These are phyloP conservation scores for Menura novaehollandiae DNA, from an alignment of 2,113 vertebrate genomes.

Conservation along the genomic window DNA sequence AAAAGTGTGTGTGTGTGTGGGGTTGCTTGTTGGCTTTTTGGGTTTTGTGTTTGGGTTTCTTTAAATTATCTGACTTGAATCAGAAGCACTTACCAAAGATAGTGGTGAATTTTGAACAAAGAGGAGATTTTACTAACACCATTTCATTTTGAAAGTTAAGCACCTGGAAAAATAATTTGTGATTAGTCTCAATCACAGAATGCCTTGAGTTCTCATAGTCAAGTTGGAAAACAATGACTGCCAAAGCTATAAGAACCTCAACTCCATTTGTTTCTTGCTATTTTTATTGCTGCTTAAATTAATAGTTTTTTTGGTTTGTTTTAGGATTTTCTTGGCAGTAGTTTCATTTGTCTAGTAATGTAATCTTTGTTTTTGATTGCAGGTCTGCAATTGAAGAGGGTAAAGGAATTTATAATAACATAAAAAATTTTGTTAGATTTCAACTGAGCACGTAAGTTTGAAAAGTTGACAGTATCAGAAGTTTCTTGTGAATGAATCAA, in stretches of 20 bases:
- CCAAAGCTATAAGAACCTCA: not conserved
- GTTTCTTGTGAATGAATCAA: not conserved
- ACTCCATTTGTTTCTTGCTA: not conserved
- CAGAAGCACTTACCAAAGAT: not conserved
- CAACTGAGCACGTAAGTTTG: constrained; percentile 98
- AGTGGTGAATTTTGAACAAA: not conserved
- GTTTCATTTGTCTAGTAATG: not conserved
- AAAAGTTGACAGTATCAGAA: not conserved
- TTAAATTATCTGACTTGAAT: not conserved
- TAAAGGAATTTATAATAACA: constrained; percentile 99
- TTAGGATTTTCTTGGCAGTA: not conserved
- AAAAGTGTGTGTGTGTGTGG: fast-evolving
- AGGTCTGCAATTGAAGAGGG: constrained; percentile 99
- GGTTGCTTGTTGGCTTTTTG: not conserved
- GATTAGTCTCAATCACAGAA: not conserved
- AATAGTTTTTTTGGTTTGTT: not conserved
- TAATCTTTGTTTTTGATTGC: constrained; percentile 54
- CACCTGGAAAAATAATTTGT: not conserved
- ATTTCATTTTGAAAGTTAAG: not conserved
- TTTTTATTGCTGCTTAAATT: not conserved
- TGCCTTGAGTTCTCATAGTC: not conserved
- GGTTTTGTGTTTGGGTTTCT: not conserved
- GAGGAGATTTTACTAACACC: not conserved
- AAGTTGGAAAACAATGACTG: not conserved
- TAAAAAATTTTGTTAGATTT: constrained; percentile 98